A percentile compares a stretch with the other conserved stretches of the same genome.
Conservation (phyloP, 2,113 vertebrate species). For the Petroica traversi region DNA sequence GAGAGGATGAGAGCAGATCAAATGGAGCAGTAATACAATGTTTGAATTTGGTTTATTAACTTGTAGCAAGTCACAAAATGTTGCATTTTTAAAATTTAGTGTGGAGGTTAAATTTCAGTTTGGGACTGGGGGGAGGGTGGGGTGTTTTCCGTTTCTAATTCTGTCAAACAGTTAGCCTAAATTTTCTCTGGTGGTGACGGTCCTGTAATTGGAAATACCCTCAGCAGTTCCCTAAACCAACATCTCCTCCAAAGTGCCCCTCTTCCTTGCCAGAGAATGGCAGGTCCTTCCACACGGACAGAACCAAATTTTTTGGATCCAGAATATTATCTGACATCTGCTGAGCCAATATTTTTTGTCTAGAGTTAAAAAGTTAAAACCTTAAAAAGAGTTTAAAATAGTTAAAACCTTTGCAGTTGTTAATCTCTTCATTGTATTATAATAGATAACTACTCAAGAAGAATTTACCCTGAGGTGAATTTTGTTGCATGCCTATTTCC, state of each 20-base stretch:
- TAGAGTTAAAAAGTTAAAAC: not conserved
- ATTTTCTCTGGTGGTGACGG: not conserved
- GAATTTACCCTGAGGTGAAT: not conserved
- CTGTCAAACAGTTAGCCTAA: not conserved
- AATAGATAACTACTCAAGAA: not conserved
- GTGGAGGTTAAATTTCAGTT: not conserved
- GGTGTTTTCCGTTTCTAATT: not conserved
- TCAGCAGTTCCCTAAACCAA: not conserved
- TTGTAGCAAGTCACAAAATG: not conserved
- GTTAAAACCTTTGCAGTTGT: not conserved
- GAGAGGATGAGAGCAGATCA: not conserved
- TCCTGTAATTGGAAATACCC: not conserved
- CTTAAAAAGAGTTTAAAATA: no score
- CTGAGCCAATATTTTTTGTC: not conserved
- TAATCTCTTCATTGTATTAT: not conserved
- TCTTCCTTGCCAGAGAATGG: not conserved
- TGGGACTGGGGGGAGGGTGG: accelerated
- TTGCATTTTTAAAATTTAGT: not conserved
- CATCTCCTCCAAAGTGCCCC: not conserved
- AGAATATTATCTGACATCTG: not conserved
- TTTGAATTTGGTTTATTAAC: not conserved
- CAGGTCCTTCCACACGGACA: not conserved
- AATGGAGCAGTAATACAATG: not conserved
- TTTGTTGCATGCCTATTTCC: not conserved
- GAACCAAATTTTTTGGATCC: not conserved